Percentiles rank a stretch among this genome's conserved stretches.
Conservation (phyloP, 2,888 invertebrate genomes). For the Scaptomyza caliginosa region DNA sequence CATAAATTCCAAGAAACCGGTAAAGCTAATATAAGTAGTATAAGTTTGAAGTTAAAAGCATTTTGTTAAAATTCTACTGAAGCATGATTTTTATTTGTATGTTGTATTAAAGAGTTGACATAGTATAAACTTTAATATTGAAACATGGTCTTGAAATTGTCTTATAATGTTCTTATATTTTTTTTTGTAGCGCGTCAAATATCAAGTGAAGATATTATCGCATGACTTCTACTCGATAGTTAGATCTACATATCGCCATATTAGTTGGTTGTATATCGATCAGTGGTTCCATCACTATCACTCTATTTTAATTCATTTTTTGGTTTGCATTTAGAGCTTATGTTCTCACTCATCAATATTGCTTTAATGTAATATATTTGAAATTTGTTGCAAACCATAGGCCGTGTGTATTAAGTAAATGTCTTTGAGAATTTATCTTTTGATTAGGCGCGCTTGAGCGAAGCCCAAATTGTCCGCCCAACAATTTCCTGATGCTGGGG, state of each 20-base stretch:
- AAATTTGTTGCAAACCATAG: constrained; percentile 14
- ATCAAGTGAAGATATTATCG: too few species aligned
- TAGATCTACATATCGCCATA: too few species aligned
- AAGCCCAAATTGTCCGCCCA: constrained; percentile 53
- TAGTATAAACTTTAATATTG: too few species aligned
- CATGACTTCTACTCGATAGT: too few species aligned
- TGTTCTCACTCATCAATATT: not conserved
- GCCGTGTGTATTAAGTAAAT: constrained; percentile 33
- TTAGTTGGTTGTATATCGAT: too few species aligned
- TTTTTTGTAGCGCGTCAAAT: too few species aligned
- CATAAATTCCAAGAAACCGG: constrained; percentile 19
- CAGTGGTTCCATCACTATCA: too few species aligned
- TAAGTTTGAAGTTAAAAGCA: not conserved
- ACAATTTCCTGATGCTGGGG: constrained; percentile 59
- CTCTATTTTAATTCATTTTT: not conserved
- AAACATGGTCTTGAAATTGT: too few species aligned
- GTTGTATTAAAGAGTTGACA: too few species aligned
- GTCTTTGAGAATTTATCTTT: constrained; percentile 56
- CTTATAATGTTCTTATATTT: too few species aligned
- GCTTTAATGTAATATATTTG: constrained; percentile 6
- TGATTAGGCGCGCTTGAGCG: constrained; percentile 72
- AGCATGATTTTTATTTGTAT: too few species aligned
- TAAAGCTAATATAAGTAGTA: not conserved
- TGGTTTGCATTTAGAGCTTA: not conserved
- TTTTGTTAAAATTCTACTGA: not conserved